phyloP scores from a whole-genome alignment of 2,113 vertebrate species.

The Xiphophorus maculatus region DNA sequence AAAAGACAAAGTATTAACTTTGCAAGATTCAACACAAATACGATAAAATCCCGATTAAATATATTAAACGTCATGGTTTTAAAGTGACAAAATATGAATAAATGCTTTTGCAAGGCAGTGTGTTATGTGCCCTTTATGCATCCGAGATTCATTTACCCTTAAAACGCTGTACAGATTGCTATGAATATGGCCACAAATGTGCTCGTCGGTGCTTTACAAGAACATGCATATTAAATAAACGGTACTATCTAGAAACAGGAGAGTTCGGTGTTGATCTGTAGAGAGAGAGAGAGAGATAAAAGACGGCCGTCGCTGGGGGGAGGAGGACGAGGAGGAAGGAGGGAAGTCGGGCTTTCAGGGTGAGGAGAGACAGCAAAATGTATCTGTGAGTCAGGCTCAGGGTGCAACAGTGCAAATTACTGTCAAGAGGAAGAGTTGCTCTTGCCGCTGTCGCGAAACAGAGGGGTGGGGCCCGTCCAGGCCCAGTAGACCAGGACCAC shows the following conservation, averaged over 20 bases:
- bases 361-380: slow-evolving; percentile 47
- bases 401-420: slow-evolving; percentile 48
- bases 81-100: neutral
- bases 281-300: neutral
- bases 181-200: slow-evolving; percentile 57
- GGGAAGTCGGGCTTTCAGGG: slow-evolving; percentile 8
- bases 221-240: slow-evolving; percentile 75
- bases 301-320: neutral
- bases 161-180: slow-evolving; percentile 52
- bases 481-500: slow-evolving; percentile 82
- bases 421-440: slow-evolving; percentile 81
- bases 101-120: neutral
- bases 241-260: slow-evolving; percentile 51
- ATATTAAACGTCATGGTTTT: neutral
- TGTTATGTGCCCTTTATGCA: slow-evolving; percentile 13
- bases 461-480: slow-evolving; percentile 82
- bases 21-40: no score
- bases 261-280: slow-evolving; percentile 33
- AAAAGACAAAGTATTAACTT: no score
- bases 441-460: slow-evolving; percentile 81
- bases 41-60: no score
- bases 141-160: slow-evolving; percentile 6
- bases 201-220: slow-evolving; percentile 54
- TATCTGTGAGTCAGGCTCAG: slow-evolving; percentile 50
- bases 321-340: neutral